A percentile compares a stretch with the other conserved stretches of the same genome.
phyloP scores from a whole-genome alignment of 2,113 vertebrate species.

The Hippocampus mohnikei region DNA sequence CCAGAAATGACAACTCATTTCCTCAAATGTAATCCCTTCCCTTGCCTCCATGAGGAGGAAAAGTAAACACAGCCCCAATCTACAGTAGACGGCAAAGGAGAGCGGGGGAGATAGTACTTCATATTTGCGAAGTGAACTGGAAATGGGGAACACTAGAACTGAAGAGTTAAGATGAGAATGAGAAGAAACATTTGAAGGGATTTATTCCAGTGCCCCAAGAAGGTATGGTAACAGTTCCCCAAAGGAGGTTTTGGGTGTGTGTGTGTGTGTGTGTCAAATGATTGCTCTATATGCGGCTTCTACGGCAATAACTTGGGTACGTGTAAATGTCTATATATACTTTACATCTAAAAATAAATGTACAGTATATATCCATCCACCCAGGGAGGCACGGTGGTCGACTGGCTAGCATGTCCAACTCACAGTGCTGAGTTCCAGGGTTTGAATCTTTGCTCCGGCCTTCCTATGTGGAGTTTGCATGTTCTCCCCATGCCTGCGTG shows the following conservation, averaged over 20 bases:
- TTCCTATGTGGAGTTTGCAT: too few relatives aligned
- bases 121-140: conserved; percentile 48
- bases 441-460: too few relatives aligned
- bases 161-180: conserved; percentile 43
- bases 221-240: conserved; percentile 12
- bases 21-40: conserved; percentile 70
- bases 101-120: conserved; percentile 39
- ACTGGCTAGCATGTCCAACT: too few relatives aligned
- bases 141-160: conserved; percentile 19
- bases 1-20: conserved; percentile 75
- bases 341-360: too few relatives aligned
- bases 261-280: too few relatives aligned
- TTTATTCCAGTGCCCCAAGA: conserved; percentile 35
- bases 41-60: conserved; percentile 52
- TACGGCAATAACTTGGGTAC: too few relatives aligned
- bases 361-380: too few relatives aligned
- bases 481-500: too few relatives aligned
- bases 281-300: too few relatives aligned
- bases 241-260: background rate
- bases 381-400: too few relatives aligned
- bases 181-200: conserved; percentile 36
- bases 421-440: too few relatives aligned
- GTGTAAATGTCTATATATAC: too few relatives aligned
- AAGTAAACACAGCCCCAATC: conserved; percentile 57
- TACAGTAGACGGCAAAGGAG: conserved; percentile 24